Percentiles rank a stretch among this genome's conserved stretches.
phyloP scores from a whole-genome alignment of 1,140 invertebrate species.

The Penaeus indicus region DNA sequence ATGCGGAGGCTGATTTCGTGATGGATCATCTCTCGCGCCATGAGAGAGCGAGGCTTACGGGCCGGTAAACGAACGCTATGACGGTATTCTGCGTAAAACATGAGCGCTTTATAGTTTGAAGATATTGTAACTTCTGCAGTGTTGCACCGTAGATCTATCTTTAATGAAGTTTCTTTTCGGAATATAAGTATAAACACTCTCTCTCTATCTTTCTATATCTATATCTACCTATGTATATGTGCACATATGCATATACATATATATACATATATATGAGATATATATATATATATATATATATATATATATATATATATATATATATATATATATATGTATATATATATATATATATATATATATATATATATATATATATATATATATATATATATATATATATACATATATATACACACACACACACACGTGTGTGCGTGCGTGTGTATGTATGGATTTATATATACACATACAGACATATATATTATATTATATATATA shows the following conservation, averaged over 20 bases:
- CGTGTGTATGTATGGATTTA: not conserved
- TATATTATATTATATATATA: slow-evolving; percentile 2
- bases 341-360: not conserved
- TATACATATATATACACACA: not conserved
- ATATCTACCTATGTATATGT: not conserved
- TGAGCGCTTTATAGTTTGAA: too few species aligned
- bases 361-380: not conserved
- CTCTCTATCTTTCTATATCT: not conserved
- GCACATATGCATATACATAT: not conserved
- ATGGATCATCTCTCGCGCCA: too few species aligned
- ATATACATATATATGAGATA: slow-evolving; percentile 10
- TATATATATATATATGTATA: not conserved
- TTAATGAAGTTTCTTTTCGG: too few species aligned
- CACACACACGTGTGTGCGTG: not conserved
- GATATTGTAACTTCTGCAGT: too few species aligned
- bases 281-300: not conserved
- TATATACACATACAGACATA: slow-evolving; percentile 15
- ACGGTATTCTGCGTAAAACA: too few species aligned
- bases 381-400: not conserved
- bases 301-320: slow-evolving; percentile 8
- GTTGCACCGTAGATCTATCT: too few species aligned
- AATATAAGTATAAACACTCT: too few species aligned
- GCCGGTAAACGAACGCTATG: too few species aligned
- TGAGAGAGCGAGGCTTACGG: too few species aligned
- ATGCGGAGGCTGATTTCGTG: too few species aligned